Base-by-base conservation (phyloP, 2,888 invertebrate genomes). In the Gastrophysa polygoni region DNA sequence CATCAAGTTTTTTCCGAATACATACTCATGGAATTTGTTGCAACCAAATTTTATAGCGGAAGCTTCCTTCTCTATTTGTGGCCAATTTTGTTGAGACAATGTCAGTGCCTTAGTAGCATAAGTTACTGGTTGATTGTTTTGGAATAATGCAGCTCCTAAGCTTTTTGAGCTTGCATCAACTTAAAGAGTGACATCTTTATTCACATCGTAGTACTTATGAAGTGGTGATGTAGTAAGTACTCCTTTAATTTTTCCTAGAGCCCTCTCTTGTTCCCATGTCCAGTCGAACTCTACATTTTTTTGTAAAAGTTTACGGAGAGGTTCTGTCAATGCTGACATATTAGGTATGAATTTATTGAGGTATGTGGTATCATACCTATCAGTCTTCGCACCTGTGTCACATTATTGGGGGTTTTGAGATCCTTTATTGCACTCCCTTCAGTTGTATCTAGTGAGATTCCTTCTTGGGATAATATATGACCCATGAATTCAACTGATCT, bases 41-140 rank as follows among this genome's bases (percentile, higher is more conserved):
- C 71, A 71, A 7, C 68, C 71, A 48, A 52, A 63, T 6, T 66
- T 50, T 14, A 75, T 70, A 1, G 73, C 72, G n/a, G 67, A 47
- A 24, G 61, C 57, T 58, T 72, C 70, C 64, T 71, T 70, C 61
- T 73, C 70, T 18, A 72, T 70, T 49, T 73, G 70, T 21, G 70
- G 62, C 47, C 72, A 75, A 7, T 59, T 64, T 38, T 58, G 54
- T 65, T 75, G 67, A 2, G 68, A 55, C 16, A 48, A 20, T 6
- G 70, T 69, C 14, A 74, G 54, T 0, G 72, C 51, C 59, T 67
- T 71, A n/a, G 71, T 67, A 14, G 67, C 73, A 65, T 73, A 75
- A 8, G 73, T 71, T 43, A 73, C 54, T n/a, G 74, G 70, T 58
- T 62, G 54, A 17, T 60, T 54, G 44, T 73, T 59, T 68, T 77